Conservation (phyloP, 2,797 vertebrate genomes). For the Falco columbarius region DNA sequence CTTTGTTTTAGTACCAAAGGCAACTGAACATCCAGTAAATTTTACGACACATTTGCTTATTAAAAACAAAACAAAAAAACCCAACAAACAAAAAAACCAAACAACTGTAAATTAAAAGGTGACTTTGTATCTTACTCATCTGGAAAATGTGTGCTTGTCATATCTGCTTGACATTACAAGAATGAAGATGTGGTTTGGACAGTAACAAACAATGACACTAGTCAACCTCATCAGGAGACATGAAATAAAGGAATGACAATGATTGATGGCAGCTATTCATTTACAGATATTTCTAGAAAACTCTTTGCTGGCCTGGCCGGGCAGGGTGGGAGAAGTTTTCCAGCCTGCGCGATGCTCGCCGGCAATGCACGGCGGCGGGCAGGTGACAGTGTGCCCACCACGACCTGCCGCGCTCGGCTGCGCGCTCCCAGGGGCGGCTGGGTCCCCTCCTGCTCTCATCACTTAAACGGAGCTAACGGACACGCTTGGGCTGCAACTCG, state of each 20-base stretch:
- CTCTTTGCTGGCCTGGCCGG: constrained; percentile 70
- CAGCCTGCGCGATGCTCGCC: not conserved
- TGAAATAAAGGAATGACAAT: constrained; percentile 91
- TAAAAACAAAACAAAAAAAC: not conserved
- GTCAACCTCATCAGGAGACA: constrained; percentile 90
- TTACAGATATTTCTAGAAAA: constrained; percentile 87
- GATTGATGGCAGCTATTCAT: constrained; percentile 96
- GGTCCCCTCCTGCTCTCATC: not conserved
- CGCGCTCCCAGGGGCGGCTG: not conserved
- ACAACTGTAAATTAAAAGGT: constrained; percentile 87
- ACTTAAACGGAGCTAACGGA: not conserved
- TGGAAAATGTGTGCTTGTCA: constrained; percentile 93
- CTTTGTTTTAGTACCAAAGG: constrained; percentile 71
- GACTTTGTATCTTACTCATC: constrained; percentile 91
- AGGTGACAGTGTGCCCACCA: not conserved
- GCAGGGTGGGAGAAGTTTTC: constrained; percentile 33
- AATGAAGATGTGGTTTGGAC: constrained; percentile 89
- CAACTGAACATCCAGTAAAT: constrained; percentile 71
- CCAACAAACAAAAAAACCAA: constrained; percentile 72
- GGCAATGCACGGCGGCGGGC: accelerated
- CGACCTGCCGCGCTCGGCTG: not conserved
- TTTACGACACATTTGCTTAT: constrained; percentile 71
- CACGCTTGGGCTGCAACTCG: not conserved
- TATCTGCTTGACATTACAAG: constrained; percentile 89
- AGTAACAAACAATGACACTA: constrained; percentile 96